Evolutionary conservation across 2,888 invertebrate species (phyloP), one percentile per base, ranked within the genome.

Genomic region (Apamea sordens): DNA sequence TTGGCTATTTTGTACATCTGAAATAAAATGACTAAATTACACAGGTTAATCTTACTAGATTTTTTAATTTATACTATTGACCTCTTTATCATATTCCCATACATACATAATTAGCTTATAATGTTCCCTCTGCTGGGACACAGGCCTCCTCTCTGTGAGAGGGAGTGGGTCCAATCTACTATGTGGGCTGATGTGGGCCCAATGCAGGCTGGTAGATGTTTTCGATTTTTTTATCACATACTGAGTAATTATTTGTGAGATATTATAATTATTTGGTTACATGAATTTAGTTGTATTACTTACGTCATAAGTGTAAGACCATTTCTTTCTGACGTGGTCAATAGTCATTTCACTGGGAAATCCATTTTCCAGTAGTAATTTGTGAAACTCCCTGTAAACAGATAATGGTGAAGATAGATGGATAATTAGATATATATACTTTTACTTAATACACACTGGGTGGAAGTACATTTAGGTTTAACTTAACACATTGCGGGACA

Each of bases 241-340:
- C 47, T 41, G 41, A 41, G 41, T 63, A 18, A 50, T 69, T 24
- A 36, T 36, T 36, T 24, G 0, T n/a, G n/a, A 15, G 3, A 21
- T 7, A 44, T 44, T n/a, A 0, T 70, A 13, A n/a, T 53, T 18
- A 28, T 47, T 56, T 53, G 0, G 11, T 8, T 24, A 15, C 6
- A 4, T 47, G 8, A 59, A 41, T 15, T 73, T 41, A 28, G 2
- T 24, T 53, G 32, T n/a, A 74, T 53, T 77, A 94, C 96, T 95
- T 91, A 97, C 97, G 93, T 97, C 96, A 93, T 95, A 96, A 68
- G 94, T 95, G 77, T 96, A 96, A 47, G 94, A 93, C 97, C 97
- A 97, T 84, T 97, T 97, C 86, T 96, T 97, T 71, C 97, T 93
- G 3, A 97, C 94, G 92, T 96, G 96, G 53, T 93, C 93, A 44